These are phyloP conservation scores for Drosophila equinoxialis DNA, from an alignment of 1,140 invertebrate genomes.

Conservation along the genomic window DNA sequence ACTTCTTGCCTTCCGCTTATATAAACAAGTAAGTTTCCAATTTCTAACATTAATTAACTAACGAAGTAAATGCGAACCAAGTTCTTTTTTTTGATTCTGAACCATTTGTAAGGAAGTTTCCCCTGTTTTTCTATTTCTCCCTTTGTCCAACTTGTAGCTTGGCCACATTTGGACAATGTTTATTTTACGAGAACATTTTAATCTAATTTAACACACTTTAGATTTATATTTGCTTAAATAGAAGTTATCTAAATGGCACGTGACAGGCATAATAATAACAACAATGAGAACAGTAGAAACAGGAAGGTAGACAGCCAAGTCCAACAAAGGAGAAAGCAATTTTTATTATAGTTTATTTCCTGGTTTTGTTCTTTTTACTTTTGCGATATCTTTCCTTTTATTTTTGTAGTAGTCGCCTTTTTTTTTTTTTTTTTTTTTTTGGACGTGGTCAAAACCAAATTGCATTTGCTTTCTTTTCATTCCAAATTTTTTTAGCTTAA, in stretches of 20 bases:
- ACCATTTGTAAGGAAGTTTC: background rate
- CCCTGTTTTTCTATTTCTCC: background rate
- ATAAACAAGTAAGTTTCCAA: conserved; percentile 49
- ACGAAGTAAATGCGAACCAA: conserved; percentile 13
- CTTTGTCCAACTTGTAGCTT: background rate
- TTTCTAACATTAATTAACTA: conserved; percentile 63
- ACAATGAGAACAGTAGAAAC: conserved; percentile 14
- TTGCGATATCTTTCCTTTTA: conserved; percentile 50
- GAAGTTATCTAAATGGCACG: conserved; percentile 76
- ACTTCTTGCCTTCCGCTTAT: background rate
- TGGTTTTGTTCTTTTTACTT: conserved; percentile 24
- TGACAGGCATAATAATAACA: conserved; percentile 57
- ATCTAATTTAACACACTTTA: conserved; percentile 81
- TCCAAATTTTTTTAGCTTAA: conserved; percentile 51
- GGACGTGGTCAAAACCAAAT: conserved; percentile 48
- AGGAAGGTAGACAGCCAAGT: background rate
- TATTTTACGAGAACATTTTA: conserved; percentile 78
- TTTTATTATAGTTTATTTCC: conserved; percentile 77
- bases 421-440: too few relatives aligned
- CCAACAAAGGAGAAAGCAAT: conserved; percentile 38
- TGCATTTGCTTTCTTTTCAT: conserved; percentile 28
- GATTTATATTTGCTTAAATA: conserved; percentile 82
- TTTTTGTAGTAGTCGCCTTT: background rate
- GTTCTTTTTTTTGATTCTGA: conserved; percentile 24
- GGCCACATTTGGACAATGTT: conserved; percentile 39